A percentile compares a stretch with the other conserved stretches of the same genome.
Conservation (phyloP, 2,888 invertebrate species). For the Microplitis deprimator region DNA sequence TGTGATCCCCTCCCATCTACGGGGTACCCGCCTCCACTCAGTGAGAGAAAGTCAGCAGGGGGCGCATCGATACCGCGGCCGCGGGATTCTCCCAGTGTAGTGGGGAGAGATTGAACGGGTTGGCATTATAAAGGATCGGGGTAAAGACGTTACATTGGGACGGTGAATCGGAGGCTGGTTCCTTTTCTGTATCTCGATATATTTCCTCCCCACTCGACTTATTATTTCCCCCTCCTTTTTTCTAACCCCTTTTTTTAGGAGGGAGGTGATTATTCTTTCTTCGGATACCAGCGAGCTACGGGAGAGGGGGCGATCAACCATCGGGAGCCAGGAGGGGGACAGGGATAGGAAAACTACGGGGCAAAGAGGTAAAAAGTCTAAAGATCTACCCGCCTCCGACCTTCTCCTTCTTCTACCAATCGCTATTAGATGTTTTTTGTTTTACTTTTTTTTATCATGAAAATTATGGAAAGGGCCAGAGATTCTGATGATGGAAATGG, state of each 20-base stretch:
- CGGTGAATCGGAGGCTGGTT: slow-evolving; percentile 68
- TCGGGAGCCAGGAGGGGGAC: neutral
- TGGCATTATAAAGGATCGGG: slow-evolving; percentile 49
- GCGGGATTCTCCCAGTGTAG: slow-evolving; percentile 45
- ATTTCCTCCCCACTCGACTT: slow-evolving; percentile 57
- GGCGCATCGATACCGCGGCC: too few relatives aligned
- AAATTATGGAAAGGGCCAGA: too few relatives aligned
- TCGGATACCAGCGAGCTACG: too few relatives aligned
- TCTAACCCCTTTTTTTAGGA: slow-evolving; percentile 26
- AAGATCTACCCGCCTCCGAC: slow-evolving; percentile 1
- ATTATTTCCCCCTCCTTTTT: slow-evolving; percentile 36
- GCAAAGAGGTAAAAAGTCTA: neutral
- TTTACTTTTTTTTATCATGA: too few relatives aligned
- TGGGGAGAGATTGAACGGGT: slow-evolving; percentile 45
- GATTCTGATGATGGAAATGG: too few relatives aligned
- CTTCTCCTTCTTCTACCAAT: neutral
- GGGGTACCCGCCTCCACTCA: neutral
- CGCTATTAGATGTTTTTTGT: neutral
- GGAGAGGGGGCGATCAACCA: neutral
- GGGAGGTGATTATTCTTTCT: neutral
- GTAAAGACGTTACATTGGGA: slow-evolving; percentile 38
- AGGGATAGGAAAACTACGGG: neutral
- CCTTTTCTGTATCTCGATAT: slow-evolving; percentile 45
- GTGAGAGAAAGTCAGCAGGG: neutral
- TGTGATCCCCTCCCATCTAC: too few relatives aligned